These are phyloP conservation scores for Mus caroli DNA, from an alignment of 2,797 vertebrate genomes.

Conservation along the genomic window DNA sequence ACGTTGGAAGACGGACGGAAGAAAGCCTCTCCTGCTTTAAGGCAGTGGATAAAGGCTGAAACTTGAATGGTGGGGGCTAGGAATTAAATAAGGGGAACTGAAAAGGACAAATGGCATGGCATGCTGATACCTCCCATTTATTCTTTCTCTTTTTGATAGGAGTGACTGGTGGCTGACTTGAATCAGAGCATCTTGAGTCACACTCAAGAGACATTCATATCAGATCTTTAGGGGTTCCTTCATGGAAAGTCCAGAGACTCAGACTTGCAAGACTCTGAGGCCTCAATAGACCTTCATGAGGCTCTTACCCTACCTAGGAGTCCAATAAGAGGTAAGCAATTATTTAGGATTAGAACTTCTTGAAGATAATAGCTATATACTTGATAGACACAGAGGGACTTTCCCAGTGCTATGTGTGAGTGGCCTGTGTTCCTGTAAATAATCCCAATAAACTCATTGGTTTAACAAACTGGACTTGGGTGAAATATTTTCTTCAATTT, in stretches of 20 bases:
- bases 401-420: neutral
- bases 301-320: neutral
- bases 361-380: neutral
- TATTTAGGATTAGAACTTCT: neutral
- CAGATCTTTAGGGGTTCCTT: neutral
- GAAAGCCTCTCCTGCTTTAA: neutral
- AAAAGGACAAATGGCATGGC: neutral
- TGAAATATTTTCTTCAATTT: neutral
- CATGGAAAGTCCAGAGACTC: neutral
- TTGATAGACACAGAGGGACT: neutral
- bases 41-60: neutral
- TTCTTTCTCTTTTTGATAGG: neutral
- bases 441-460: neutral
- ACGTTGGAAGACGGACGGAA: neutral
- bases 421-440: neutral
- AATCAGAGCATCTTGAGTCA: neutral
- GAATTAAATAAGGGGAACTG: neutral
- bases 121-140: neutral
- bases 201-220: neutral
- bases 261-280: neutral
- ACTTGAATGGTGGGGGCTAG: neutral
- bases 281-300: neutral
- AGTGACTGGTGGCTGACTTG: neutral
- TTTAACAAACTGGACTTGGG: neutral
- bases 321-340: neutral